These are phyloP conservation scores for Enteromius afrohamiltoni DNA, from an alignment of 2,797 vertebrate genomes.

Conservation along the genomic window DNA sequence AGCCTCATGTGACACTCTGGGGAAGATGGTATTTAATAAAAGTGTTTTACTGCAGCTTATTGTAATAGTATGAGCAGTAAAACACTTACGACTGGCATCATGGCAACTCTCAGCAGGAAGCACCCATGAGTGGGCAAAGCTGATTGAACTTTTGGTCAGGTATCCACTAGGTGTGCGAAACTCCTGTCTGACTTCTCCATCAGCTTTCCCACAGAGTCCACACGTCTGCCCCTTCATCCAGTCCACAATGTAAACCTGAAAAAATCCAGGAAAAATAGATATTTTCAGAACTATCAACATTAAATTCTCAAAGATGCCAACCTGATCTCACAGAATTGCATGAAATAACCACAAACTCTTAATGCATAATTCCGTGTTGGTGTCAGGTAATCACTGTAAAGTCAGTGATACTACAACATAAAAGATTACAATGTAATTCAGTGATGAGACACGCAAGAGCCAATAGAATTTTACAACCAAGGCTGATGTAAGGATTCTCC, in stretches of 20 bases:
- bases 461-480: too few species aligned
- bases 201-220: constrained; percentile 82
- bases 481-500: too few species aligned
- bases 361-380: too few species aligned
- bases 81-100: constrained; percentile 70
- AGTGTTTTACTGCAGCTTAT: not conserved
- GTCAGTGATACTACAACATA: too few species aligned
- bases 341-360: too few species aligned
- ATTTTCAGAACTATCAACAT: not conserved
- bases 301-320: not conserved
- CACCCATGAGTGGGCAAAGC: constrained; percentile 83
- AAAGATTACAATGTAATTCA: too few species aligned
- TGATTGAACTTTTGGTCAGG: constrained; percentile 71
- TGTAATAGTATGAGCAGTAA: not conserved
- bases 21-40: not conserved
- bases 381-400: too few species aligned
- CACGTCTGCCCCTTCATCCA: constrained; percentile 84
- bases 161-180: constrained; percentile 75
- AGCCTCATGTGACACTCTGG: constrained; percentile 72
- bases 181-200: constrained; percentile 79
- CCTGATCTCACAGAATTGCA: too few species aligned
- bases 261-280: not conserved
- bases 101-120: constrained; percentile 76
- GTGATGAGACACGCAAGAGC: too few species aligned
- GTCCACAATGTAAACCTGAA: constrained; percentile 76